phyloP scores from a whole-genome alignment of 2,888 invertebrate genomes.

The Chymomyza procnemis region DNA sequence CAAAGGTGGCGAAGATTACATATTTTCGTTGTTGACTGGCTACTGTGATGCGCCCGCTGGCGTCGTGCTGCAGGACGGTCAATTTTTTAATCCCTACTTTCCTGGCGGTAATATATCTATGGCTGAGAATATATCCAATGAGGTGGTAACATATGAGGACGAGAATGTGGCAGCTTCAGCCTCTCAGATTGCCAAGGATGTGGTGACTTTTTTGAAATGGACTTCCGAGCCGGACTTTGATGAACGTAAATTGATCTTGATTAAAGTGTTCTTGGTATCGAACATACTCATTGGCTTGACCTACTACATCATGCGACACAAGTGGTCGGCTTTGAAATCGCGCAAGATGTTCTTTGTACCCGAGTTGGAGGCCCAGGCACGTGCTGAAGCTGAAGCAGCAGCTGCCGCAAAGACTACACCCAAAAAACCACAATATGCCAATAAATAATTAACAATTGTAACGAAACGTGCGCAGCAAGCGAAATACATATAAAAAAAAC shows the following conservation, averaged over 20 bases:
- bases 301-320: conserved; percentile 91
- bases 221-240: conserved; percentile 94
- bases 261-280: conserved; percentile 87
- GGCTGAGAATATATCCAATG: conserved; percentile 94
- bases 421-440: not conserved
- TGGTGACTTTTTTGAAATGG: conserved; percentile 95
- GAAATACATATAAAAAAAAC: not conserved
- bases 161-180: conserved; percentile 95
- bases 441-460: not conserved
- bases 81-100: conserved; percentile 98
- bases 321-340: conserved; percentile 90
- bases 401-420: not conserved
- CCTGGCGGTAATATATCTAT: conserved; percentile 97
- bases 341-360: conserved; percentile 90
- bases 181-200: conserved; percentile 98
- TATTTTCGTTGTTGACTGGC: conserved; percentile 96
- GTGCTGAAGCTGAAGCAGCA: conserved; percentile 2
- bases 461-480: not conserved
- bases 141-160: conserved; percentile 82
- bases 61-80: conserved; percentile 89
- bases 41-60: conserved; percentile 97
- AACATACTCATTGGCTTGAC: conserved; percentile 81
- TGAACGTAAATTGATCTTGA: conserved; percentile 87
- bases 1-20: conserved; percentile 96
- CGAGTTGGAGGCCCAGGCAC: conserved; percentile 6